Evolutionary conservation across 2,888 invertebrate species (phyloP), one percentile per base, ranked within the genome.

Genomic region (Imbricaverruca yamaguchii): DNA sequence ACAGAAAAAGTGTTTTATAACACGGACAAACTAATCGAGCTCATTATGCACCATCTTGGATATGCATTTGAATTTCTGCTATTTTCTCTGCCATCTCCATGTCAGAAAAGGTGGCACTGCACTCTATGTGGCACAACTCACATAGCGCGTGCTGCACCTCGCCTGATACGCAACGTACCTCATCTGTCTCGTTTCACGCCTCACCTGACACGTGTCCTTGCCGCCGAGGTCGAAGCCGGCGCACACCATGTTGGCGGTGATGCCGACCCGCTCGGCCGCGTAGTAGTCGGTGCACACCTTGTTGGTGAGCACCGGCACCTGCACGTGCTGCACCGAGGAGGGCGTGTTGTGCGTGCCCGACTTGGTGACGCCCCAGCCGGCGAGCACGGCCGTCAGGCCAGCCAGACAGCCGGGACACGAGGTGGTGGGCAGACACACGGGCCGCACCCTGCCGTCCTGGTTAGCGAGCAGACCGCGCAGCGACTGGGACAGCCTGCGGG

Each of bases 161-260:
- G 39, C 39, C 39, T 39, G 39, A 39, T 39, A 39, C 39, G 39
- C 39, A 39, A 39, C 39, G 4, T 39, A 39, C 39, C 39, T 39
- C 39, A 39, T 39, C 39, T 39, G 39, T 39, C 39, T 39, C 39
- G 39, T 39, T 39, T 1, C 39, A 39, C 39, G 39, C 39, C 78
- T n/a, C n/a, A 81, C 82, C 82, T 80, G 78, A 39, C 82, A 82
- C 1, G 82, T 61, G 56, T 82, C 82, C 61, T 74, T 80, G 23
- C 82, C 82, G 39, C 82, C 82, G 21, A 7, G 63, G 3, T 13
- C 25, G n/a, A 74, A 13, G 6, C 81, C 81, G 13, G 81, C 81
- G 61, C 82, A 82, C 55, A 82, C 39, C 78, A 82, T 80, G 59
- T 57, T 63, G 25, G 10, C 61, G 0, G 78, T 61, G 77, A 77